phyloP scores from a whole-genome alignment of 2,113 vertebrate genomes.

The Lagopus leucura region DNA sequence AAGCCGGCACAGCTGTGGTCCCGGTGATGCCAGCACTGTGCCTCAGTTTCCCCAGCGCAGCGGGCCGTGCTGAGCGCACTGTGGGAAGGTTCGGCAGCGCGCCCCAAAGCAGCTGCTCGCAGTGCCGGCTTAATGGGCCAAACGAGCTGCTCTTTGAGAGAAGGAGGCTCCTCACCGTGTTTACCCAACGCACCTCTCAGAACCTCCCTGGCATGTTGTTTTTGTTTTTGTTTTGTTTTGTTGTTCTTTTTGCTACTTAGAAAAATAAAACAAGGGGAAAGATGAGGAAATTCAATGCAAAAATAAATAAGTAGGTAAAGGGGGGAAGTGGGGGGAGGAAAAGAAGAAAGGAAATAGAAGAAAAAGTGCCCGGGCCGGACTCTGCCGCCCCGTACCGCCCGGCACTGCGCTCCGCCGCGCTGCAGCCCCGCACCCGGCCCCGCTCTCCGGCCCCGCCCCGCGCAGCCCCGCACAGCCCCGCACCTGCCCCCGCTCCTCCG shows the following conservation, averaged over 20 bases:
- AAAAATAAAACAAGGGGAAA: slow-evolving; percentile 46
- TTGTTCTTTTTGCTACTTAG: slow-evolving; percentile 54
- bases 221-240: slow-evolving; percentile 35
- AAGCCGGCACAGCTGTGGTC: not conserved
- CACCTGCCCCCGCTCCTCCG: not conserved
- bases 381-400: no score
- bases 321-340: no score
- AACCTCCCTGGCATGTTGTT: slow-evolving; percentile 16
- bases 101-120: slow-evolving; percentile 7
- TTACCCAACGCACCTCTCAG: slow-evolving; percentile 69
- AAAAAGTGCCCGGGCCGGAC: not conserved
- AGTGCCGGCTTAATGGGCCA: slow-evolving; percentile 74
- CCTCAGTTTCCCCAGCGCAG: slow-evolving; percentile 61
- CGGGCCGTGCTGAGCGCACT: not conserved
- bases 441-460: not conserved
- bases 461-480: not conserved
- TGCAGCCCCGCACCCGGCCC: no score
- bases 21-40: not conserved
- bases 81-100: not conserved
- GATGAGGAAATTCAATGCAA: slow-evolving; percentile 40
- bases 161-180: slow-evolving; percentile 53
- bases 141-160: slow-evolving; percentile 71
- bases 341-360: no score
- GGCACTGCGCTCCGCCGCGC: no score
- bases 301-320: not conserved